Conservation (phyloP, 2,113 vertebrate genomes). For the Cettia cetti region DNA sequence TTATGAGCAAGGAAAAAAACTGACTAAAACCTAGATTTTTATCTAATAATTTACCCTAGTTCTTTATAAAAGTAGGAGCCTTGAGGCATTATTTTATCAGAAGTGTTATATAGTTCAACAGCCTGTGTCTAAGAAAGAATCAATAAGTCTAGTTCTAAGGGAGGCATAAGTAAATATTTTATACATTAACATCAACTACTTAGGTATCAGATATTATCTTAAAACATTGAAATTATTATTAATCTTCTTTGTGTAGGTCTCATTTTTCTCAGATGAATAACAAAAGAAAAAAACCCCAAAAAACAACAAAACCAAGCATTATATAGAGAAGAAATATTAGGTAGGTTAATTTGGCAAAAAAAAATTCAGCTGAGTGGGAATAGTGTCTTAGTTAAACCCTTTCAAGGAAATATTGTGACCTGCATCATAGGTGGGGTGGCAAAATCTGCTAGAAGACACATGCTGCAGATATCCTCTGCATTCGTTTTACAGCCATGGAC, state of each 20-base stretch:
- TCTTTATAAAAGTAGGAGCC: background rate
- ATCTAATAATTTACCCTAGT: background rate
- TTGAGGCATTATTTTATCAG: background rate
- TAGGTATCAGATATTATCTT: background rate
- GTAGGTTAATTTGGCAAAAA: background rate
- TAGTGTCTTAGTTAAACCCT: background rate
- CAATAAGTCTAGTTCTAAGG: background rate
- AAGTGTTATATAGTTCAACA: background rate
- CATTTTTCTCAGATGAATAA: background rate
- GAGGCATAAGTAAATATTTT: background rate
- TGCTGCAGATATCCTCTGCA: background rate
- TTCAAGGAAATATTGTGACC: background rate
- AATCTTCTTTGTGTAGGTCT: background rate
- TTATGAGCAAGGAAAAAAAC: background rate
- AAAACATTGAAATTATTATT: background rate
- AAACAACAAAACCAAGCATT: background rate
- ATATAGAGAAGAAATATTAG: background rate
- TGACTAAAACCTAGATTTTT: background rate
- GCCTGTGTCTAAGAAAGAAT: background rate
- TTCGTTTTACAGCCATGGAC: background rate
- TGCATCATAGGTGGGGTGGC: background rate
- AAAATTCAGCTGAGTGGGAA: background rate
- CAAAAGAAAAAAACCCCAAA: background rate
- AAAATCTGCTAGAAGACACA: background rate
- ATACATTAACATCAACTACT: background rate